Evolutionary conservation across 2,113 vertebrate species (phyloP).

Genomic region (Hypomesus transpacificus): DNA sequence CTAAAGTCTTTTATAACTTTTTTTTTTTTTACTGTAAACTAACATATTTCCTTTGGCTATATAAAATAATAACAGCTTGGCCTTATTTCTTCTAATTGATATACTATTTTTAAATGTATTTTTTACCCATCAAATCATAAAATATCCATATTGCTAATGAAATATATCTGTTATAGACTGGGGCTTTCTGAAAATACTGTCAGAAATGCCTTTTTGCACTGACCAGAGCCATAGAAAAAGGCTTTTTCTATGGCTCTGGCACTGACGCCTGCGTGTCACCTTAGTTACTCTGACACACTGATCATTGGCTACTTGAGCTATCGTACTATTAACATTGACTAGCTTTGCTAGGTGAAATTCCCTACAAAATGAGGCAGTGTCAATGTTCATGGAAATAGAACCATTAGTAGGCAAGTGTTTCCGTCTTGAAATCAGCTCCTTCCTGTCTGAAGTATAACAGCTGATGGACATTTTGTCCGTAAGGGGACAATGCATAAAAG

Average conservation of each 20-base stretch:
- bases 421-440: slow-evolving; percentile 9
- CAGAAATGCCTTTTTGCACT: background rate
- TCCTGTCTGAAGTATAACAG: background rate
- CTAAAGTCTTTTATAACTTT: no score
- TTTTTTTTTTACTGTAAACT: no score
- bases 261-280: background rate
- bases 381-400: slow-evolving; percentile 33
- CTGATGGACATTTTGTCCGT: background rate
- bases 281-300: background rate
- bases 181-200: background rate
- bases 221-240: no score
- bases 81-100: no score
- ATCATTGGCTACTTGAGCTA: background rate
- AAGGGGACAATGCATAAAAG: slow-evolving; percentile 2
- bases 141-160: no score
- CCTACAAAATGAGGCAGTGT: background rate
- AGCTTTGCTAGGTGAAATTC: background rate
- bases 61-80: no score
- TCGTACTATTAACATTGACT: no score
- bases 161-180: no score
- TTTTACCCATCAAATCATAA: no score
- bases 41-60: no score
- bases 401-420: background rate
- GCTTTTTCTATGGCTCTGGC: no score
- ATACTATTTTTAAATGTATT: no score